Base-by-base conservation (phyloP, 2,888 invertebrate species). In the Caenorhabditis parvicauda region DNA sequence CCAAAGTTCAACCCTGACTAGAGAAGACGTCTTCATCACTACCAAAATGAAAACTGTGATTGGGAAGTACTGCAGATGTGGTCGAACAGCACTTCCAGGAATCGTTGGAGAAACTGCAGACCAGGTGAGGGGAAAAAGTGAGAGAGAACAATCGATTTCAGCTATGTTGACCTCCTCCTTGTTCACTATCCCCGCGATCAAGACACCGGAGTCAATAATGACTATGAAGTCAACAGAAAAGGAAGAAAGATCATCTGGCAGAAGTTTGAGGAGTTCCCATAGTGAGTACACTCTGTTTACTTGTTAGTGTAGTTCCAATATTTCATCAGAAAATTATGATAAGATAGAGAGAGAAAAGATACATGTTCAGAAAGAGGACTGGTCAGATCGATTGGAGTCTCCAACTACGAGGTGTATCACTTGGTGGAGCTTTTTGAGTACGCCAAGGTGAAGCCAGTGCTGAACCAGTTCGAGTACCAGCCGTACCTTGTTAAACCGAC, bases 11-110 rank as follows among this genome's bases (percentile, higher is more conserved):
- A 25, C 9, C 42, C 21, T 17, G 21, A 28, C 21, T 14, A 9
- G 35, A 32, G 52, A 87, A 65, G 89, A 91, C 77, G 86, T 91
- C 54, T 90, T 89, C 79, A 86, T 91, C 21, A 90, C 90, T 3
- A 88, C 89, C 25, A 91, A 90, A 84, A 82, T 90, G 62, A 85
- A 90, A 0, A 67, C 63, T 25, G 19, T 57, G 9, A 59, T 68
- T 48, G 62, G 58, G 2, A 62, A 70, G n/a, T 21, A 59, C 67
- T 7, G 59, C 56, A 9, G 55, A 52, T n/a, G 53, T 60, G 35
- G 57, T 61, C 12, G 57, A 68, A 42, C 47, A 54, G 49, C 55
- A 62, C 42, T 38, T 72, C 7, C 42, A 60, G 52, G 66, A 62
- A 50, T 64, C 68, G 21, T 55, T 72, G 24, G 52, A 59, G 19